These are phyloP conservation scores for Tapirus terrestris DNA, from an alignment of 2,113 vertebrate species.

Conservation along the genomic window DNA sequence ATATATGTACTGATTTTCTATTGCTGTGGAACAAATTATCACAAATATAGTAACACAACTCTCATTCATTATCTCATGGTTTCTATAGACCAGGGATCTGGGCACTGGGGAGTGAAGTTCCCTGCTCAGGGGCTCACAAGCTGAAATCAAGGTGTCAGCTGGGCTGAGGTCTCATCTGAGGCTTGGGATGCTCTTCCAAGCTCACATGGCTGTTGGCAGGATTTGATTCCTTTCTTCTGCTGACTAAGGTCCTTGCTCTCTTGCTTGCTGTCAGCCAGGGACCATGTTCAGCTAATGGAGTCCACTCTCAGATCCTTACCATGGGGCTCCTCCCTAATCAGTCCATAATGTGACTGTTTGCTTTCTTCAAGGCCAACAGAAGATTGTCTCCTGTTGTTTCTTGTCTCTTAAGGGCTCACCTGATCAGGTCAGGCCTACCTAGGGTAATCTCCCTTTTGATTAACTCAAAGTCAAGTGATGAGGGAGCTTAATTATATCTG, in stretches of 20 bases:
- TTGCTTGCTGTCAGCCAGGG: not conserved
- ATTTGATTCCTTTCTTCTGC: not conserved
- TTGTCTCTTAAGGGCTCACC: not conserved
- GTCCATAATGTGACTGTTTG: not conserved
- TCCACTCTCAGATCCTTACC: not conserved
- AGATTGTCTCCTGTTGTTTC: not conserved
- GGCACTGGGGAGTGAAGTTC: fast-evolving
- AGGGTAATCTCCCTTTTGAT: not conserved
- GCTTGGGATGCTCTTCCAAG: not conserved
- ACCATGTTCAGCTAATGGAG: not conserved
- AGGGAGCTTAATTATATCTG: not conserved
- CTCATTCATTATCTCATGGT: not conserved
- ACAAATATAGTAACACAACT: not conserved
- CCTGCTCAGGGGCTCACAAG: not conserved
- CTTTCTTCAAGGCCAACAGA: not conserved
- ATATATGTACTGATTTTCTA: not conserved
- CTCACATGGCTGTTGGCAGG: not conserved
- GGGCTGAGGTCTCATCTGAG: not conserved
- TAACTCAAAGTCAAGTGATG: not conserved
- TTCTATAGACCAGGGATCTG: not conserved
- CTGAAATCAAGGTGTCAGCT: fast-evolving
- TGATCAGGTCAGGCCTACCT: not conserved
- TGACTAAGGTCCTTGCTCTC: not conserved
- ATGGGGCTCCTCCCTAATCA: fast-evolving
- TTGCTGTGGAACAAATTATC: not conserved